Conservation (phyloP, 2,113 vertebrate genomes). For the Leucopsar rothschildi region DNA sequence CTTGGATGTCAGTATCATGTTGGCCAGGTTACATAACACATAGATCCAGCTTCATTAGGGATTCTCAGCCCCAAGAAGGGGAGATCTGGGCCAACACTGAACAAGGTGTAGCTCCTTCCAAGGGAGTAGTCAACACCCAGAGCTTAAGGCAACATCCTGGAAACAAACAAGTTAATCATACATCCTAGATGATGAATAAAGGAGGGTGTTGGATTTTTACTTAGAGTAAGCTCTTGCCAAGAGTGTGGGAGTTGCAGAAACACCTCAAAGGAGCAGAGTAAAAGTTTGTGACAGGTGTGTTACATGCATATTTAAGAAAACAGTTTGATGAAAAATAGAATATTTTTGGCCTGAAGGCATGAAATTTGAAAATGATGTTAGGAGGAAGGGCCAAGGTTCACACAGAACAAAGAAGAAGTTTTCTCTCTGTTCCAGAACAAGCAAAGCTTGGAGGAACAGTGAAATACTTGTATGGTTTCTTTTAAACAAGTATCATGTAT, state of each 20-base stretch:
- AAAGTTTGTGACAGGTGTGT: neutral
- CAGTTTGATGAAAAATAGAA: neutral
- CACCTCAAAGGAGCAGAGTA: neutral
- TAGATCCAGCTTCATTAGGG: neutral
- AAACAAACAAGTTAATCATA: neutral
- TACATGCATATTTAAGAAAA: neutral
- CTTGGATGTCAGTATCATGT: neutral
- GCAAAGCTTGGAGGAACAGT: neutral
- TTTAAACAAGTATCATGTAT: neutral
- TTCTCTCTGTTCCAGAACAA: slow-evolving; percentile 4
- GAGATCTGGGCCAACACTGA: neutral
- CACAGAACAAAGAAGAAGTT: neutral
- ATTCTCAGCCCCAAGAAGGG: neutral
- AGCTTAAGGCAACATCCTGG: neutral
- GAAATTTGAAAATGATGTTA: neutral
- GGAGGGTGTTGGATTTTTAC: neutral
- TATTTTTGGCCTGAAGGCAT: slow-evolving; percentile 4
- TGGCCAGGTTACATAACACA: neutral
- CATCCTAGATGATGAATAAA: neutral
- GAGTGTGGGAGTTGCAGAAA: neutral
- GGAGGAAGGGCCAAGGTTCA: neutral
- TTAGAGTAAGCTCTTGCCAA: neutral
- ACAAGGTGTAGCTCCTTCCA: neutral
- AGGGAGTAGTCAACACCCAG: neutral
- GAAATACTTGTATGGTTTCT: neutral